phyloP scores from a whole-genome alignment of 2,888 invertebrate species.

The Hypselothyrea guttata region DNA sequence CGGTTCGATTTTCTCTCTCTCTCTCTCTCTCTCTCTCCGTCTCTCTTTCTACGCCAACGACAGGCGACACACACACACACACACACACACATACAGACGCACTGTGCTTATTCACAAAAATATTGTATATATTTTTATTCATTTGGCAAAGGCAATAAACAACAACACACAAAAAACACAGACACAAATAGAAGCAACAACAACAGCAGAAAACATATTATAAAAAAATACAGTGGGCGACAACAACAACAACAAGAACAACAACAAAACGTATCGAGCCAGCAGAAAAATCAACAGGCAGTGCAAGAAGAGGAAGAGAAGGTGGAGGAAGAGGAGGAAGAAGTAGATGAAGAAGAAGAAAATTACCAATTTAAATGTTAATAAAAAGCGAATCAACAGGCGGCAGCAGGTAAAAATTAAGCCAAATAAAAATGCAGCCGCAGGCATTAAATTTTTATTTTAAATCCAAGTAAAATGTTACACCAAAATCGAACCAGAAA shows the following conservation, averaged over 20 bases:
- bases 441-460: conserved; percentile 23
- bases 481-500: conserved; percentile 23
- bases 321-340: no score
- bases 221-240: conserved; percentile 64
- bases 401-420: conserved; percentile 67
- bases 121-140: conserved; percentile 75
- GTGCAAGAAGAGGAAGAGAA: conserved; percentile 30
- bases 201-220: conserved; percentile 31
- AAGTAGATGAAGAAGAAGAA: conserved; percentile 16
- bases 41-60: conserved; percentile 71
- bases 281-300: conserved; percentile 38
- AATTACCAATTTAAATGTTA: conserved; percentile 76
- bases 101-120: conserved; percentile 58
- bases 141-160: conserved; percentile 76
- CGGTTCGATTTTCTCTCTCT: no score
- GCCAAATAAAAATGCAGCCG: conserved; percentile 65
- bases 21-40: no score
- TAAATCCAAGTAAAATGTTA: conserved; percentile 35
- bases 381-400: conserved; percentile 55
- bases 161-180: conserved; percentile 39
- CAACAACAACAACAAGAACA: conserved; percentile 54
- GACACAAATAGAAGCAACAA: conserved; percentile 54
- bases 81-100: conserved; percentile 5
- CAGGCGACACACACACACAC: conserved; percentile 43
- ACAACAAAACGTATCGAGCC: conserved; percentile 24